Percentiles rank a stretch among this genome's conserved stretches.
Conservation (phyloP, 2,797 vertebrate species). For the Florisuga fusca region DNA sequence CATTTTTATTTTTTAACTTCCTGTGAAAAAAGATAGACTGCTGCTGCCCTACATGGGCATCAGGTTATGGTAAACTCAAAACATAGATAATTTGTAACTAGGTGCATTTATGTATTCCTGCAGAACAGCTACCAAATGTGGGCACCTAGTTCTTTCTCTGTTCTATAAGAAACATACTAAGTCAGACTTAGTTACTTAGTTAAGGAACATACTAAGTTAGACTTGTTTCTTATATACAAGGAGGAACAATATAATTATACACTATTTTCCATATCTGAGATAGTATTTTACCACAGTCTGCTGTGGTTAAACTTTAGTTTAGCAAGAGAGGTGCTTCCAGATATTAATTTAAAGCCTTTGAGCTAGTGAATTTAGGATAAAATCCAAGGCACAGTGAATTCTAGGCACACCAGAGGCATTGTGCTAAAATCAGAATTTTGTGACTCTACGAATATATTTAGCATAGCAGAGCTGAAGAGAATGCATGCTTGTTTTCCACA, state of each 20-base stretch:
- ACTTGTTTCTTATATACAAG: neutral
- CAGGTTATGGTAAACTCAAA: neutral
- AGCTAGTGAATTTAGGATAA: neutral
- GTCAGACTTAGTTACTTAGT: neutral
- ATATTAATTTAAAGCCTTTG: neutral
- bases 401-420: neutral
- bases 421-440: neutral
- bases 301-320: neutral
- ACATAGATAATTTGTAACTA: neutral
- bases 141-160: neutral
- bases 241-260: neutral
- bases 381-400: neutral
- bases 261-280: neutral
- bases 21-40: neutral
- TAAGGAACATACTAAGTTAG: neutral
- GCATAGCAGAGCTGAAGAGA: neutral
- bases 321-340: neutral
- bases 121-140: neutral
- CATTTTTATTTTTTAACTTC: neutral
- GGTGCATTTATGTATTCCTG: neutral
- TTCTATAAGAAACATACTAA: neutral
- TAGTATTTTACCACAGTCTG: neutral
- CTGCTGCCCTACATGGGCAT: neutral
- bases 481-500: neutral
- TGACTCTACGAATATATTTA: neutral